phyloP scores from a whole-genome alignment of 2,888 invertebrate species.

The Rhopalosiphum nymphaeae region DNA sequence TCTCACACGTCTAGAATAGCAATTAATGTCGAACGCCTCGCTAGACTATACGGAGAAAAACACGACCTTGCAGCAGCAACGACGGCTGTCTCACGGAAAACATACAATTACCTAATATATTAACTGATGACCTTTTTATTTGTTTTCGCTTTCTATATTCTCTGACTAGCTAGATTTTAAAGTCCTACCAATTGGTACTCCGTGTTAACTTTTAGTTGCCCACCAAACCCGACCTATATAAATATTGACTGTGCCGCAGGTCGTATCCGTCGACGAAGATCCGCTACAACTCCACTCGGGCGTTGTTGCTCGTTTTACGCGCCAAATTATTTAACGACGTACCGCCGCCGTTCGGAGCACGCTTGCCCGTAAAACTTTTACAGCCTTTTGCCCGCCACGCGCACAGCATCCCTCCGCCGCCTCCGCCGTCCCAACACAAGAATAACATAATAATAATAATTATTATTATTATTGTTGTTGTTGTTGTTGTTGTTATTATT shows the following conservation, averaged over 20 bases:
- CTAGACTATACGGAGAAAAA: neutral
- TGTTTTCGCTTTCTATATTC: no score
- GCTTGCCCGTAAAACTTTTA: slow-evolving; percentile 36
- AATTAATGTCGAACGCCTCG: neutral
- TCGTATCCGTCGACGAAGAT: neutral
- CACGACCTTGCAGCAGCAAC: neutral
- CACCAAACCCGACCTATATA: neutral
- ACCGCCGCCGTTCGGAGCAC: neutral
- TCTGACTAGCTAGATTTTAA: no score
- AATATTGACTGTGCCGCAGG: neutral
- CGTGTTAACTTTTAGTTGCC: no score
- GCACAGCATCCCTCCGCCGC: neutral
- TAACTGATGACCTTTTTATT: no score
- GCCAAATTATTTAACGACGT: slow-evolving; percentile 39
- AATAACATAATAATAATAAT: neutral
- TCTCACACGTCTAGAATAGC: neutral
- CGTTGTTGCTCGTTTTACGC: neutral
- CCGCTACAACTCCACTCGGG: neutral
- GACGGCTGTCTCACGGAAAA: neutral
- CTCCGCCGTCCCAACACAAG: neutral
- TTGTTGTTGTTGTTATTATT: neutral
- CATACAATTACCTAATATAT: no score
- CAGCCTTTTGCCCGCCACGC: neutral
- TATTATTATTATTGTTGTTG: neutral
- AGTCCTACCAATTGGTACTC: no score